Conservation (phyloP, 2,888 invertebrate species). For the Rotaria magnacalcarata region DNA sequence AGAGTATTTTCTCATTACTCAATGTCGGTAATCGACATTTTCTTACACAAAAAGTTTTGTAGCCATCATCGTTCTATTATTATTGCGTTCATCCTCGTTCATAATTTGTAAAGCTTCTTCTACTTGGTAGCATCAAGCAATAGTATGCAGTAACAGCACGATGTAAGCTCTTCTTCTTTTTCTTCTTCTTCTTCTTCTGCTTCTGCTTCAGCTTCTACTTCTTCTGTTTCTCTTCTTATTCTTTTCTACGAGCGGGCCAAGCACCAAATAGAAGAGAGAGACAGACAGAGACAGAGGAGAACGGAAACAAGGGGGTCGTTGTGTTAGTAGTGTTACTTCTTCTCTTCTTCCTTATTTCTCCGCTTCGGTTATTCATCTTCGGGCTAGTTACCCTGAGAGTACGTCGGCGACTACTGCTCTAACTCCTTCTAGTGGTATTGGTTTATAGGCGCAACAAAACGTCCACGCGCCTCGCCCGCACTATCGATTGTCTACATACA, state of each 20-base stretch:
- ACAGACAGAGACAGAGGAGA: background rate
- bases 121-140: slow-evolving; percentile 2
- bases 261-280: background rate
- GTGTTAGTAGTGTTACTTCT: slow-evolving; percentile 11
- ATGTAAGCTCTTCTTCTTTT: background rate
- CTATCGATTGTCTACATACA: slow-evolving; percentile 1
- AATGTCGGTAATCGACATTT: slow-evolving; percentile 26
- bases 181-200: background rate
- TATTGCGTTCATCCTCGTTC: slow-evolving; percentile 18
- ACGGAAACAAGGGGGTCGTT: slow-evolving; percentile 18
- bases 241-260: background rate
- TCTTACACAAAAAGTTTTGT: background rate
- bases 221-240: background rate
- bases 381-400: slow-evolving; percentile 18
- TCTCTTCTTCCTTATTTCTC: slow-evolving; percentile 2
- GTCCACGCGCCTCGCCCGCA: background rate
- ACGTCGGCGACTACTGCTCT: slow-evolving; percentile 7
- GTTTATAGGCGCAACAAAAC: slow-evolving; percentile 1
- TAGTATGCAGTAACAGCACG: slow-evolving; percentile 3
- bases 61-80: background rate
- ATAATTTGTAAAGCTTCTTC: slow-evolving; percentile 26
- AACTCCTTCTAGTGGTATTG: background rate
- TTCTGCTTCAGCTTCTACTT: background rate
- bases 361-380: slow-evolving; percentile 6
- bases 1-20: slow-evolving; percentile 4